A percentile compares a stretch with the other conserved stretches of the same genome.
These are phyloP conservation scores for Alethe diademata DNA, from an alignment of 2,113 vertebrate genomes.

Conservation along the genomic window DNA sequence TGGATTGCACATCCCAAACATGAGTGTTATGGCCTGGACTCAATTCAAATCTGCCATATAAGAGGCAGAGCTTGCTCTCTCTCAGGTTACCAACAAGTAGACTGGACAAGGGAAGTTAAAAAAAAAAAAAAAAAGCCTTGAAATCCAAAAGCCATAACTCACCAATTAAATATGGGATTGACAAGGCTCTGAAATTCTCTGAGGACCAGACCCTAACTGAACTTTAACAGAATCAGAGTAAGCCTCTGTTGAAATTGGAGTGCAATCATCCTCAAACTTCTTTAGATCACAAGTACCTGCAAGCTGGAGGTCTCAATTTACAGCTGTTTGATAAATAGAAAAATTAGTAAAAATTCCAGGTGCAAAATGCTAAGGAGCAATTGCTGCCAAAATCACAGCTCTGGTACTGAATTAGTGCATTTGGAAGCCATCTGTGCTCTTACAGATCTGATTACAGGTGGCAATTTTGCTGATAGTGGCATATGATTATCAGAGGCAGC, in stretches of 20 bases:
- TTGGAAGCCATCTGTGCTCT: background rate
- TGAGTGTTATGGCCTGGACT: background rate
- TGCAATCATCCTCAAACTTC: background rate
- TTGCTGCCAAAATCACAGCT: background rate
- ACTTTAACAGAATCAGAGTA: background rate
- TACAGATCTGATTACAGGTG: background rate
- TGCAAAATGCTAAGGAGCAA: background rate
- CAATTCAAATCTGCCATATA: background rate
- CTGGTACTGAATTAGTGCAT: background rate
- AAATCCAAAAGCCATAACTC: background rate
- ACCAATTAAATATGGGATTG: background rate
- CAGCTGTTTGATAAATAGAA: background rate
- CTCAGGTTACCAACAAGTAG: background rate
- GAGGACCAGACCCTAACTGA: background rate
- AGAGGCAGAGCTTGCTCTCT: background rate
- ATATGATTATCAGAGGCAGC: background rate
- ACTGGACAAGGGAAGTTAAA: background rate
- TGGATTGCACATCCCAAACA: background rate
- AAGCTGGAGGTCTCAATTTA: background rate
- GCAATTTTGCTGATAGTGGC: background rate
- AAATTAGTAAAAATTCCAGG: background rate
- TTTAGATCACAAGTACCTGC: background rate
- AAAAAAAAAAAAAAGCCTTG: accelerated
- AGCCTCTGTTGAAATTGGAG: background rate
- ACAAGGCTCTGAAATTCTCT: background rate